Conservation (phyloP, 1,140 invertebrate species). For the Rhynchophorus ferrugineus region DNA sequence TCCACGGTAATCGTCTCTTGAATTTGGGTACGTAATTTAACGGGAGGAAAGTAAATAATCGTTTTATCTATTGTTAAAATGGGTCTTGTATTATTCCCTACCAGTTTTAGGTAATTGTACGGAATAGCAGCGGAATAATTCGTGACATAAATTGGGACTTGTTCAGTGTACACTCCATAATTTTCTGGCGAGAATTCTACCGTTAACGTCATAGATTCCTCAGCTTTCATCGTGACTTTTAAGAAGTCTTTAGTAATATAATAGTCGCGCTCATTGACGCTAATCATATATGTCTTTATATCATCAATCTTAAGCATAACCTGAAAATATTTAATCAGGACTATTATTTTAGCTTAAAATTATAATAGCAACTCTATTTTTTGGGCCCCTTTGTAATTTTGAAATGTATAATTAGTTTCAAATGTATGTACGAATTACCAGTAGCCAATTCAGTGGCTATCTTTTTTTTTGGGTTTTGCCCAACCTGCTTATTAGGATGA, state of each 20-base stretch:
- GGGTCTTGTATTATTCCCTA: constrained; percentile 12
- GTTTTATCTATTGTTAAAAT: constrained; percentile 1
- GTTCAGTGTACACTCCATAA: constrained; percentile 8
- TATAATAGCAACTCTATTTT: too few relatives aligned
- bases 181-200: constrained; percentile 7
- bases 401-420: too few relatives aligned
- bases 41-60: constrained; percentile 7
- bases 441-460: too few relatives aligned
- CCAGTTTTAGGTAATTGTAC: constrained; percentile 25
- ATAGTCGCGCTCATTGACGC: too few relatives aligned
- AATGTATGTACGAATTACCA: too few relatives aligned
- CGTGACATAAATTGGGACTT: constrained; percentile 22
- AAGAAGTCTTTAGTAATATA: too few relatives aligned
- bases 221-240: constrained; percentile 7
- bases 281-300: neutral
- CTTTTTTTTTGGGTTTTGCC: too few relatives aligned
- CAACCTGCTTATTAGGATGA: too few relatives aligned
- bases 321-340: too few relatives aligned
- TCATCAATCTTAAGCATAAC: neutral
- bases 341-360: too few relatives aligned
- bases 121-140: constrained; percentile 15
- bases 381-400: too few relatives aligned
- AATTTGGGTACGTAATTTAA: neutral
- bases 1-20: constrained; percentile 5
- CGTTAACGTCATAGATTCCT: constrained; percentile 8